Evolutionary conservation across 2,888 invertebrate species (phyloP), one percentile per base, ranked within the genome.

Genomic region (Drosophila lutescens): DNA sequence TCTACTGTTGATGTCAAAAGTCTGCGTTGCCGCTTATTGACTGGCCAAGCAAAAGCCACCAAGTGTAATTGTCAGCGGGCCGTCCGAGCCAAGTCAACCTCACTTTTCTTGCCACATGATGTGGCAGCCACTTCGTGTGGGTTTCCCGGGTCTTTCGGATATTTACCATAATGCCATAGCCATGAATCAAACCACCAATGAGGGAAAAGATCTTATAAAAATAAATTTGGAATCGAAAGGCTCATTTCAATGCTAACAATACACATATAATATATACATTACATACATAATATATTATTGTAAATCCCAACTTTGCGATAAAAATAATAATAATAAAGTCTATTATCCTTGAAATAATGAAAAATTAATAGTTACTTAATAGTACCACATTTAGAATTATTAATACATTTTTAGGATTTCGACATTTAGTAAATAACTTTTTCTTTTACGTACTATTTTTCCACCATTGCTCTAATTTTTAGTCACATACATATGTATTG

Each of bases 1-100:
- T 51, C 8, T 40, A 58, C 38, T 58, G 51, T 40, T 40, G 8
- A 15, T 8, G 5, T 12, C 4, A 2, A 1, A 13, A 32, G 32
- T 55, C 32, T 46, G n/a, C n/a, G n/a, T n/a, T 44, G 20, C 46
- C 3, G n/a, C 15, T 49, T 49, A 36, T 36, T 12, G 47, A 49
- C 15, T 57, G 34, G 1, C 13, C 36, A 49, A 47, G 44, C n/a
- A n/a, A 59, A 40, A 44, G 36, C 17, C 46, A 62, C 44, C 57
- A 41, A 55, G 59, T 50, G 60, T 66, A 76, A 77, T 81, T 80
- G 77, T 72, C 84, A 77, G 79, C 81, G 66, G 59, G 74, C 59
- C 58, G 55, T 67, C 56, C 17, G 30, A 41, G 41, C 56, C 17
- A 36, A 41, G 41, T 51, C 32, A 9, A 34, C 54, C 56, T 34